phyloP scores from a whole-genome alignment of 2,113 vertebrate species.

The Poecile atricapillus region DNA sequence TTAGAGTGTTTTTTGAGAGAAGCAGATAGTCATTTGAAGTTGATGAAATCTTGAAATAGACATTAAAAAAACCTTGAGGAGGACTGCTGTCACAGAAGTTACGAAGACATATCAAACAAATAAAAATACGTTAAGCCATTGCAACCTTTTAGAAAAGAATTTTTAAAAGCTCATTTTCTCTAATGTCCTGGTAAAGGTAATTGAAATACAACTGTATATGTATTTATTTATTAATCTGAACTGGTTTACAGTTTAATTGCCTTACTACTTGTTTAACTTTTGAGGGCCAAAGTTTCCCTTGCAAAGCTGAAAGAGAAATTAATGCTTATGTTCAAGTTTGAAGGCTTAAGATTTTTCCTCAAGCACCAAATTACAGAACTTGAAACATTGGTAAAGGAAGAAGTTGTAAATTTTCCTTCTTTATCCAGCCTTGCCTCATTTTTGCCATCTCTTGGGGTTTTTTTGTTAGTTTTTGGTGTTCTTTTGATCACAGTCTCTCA shows the following conservation, averaged over 20 bases:
- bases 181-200: neutral
- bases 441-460: neutral
- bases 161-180: neutral
- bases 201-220: rapidly evolving
- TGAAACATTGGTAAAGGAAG: neutral
- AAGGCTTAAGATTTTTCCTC: neutral
- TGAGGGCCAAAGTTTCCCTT: neutral
- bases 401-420: neutral
- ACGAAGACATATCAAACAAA: neutral
- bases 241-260: neutral
- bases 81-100: neutral
- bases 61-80: neutral
- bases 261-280: neutral
- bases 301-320: neutral
- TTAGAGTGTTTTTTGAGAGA: neutral
- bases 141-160: neutral
- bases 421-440: neutral
- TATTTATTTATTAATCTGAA: neutral
- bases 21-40: neutral
- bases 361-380: neutral
- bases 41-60: neutral
- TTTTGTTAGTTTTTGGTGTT: neutral
- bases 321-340: neutral
- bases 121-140: neutral
- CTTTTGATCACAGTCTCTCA: neutral